Evolutionary conservation across 2,888 invertebrate species (phyloP).

Genomic region (Nephrotoma guestfalica): DNA sequence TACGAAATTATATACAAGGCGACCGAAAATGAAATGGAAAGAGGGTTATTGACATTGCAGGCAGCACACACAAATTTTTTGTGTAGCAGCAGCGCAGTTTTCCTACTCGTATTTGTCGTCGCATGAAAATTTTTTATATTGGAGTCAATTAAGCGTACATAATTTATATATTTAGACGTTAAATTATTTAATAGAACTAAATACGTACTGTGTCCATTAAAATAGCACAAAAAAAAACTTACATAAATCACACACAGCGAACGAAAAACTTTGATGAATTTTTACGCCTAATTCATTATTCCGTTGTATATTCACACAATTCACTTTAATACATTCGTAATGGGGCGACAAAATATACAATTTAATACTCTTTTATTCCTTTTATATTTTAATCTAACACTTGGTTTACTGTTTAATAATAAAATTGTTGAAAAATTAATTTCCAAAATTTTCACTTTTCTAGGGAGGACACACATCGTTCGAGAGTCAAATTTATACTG

Average conservation of each 20-base stretch:
- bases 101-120: neutral
- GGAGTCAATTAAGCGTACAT: neutral
- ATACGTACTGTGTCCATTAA: neutral
- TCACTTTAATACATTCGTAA: neutral
- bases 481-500: constrained; percentile 93
- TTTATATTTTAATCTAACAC: constrained; percentile 24
- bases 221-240: neutral
- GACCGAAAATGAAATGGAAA: neutral
- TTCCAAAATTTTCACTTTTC: constrained; percentile 32
- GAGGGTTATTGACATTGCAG: neutral
- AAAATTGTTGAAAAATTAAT: constrained; percentile 16
- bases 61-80: neutral
- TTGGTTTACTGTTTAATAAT: constrained; percentile 20
- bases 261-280: neutral
- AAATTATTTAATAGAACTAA: neutral
- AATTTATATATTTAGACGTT: neutral
- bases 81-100: neutral
- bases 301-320: neutral
- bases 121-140: neutral
- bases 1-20: neutral
- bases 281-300: neutral
- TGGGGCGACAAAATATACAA: neutral
- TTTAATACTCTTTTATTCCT: neutral
- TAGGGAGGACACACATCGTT: constrained; percentile 74
- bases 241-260: neutral